A percentile compares a stretch with the other conserved stretches of the same genome.
Evolutionary conservation across 2,888 invertebrate genomes (phyloP).

Genomic region (Nemoura dubitans): DNA sequence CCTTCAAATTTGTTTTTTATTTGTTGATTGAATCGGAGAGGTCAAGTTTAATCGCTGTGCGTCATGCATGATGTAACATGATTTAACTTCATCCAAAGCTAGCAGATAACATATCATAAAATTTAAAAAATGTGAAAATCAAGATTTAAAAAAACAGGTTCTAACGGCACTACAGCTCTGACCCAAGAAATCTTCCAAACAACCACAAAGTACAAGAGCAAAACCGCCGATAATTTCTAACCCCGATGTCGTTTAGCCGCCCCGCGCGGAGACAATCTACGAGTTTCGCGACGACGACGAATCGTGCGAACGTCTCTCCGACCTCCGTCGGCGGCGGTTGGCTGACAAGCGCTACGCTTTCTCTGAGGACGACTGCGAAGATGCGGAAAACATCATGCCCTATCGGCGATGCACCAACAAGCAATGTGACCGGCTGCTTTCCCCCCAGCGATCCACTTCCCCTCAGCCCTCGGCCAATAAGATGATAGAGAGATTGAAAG

Average conservation of each 20-base stretch:
- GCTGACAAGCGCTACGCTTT: slow-evolving; percentile 94
- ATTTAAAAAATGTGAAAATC: too few relatives aligned
- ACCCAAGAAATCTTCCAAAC: too few relatives aligned
- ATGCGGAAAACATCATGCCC: slow-evolving; percentile 70
- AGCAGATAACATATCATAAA: too few relatives aligned
- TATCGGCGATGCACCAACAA: slow-evolving; percentile 47
- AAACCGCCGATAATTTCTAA: not conserved
- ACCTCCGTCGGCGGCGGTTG: slow-evolving; percentile 81
- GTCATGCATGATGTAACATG: too few relatives aligned
- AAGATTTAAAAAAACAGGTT: too few relatives aligned
- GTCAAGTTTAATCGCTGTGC: too few relatives aligned
- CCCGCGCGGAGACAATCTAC: slow-evolving; percentile 75
- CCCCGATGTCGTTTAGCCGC: not conserved
- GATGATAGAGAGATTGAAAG: not conserved
- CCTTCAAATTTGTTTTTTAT: too few relatives aligned
- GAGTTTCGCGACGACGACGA: slow-evolving; percentile 81
- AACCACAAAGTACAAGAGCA: too few relatives aligned
- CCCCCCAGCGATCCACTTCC: not conserved
- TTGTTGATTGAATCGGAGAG: too few relatives aligned
- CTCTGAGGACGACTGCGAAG: slow-evolving; percentile 74
- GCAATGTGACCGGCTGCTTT: not conserved
- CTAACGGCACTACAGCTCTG: too few relatives aligned
- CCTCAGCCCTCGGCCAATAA: not conserved
- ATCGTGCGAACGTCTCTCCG: slow-evolving; percentile 81
- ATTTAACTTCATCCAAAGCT: too few relatives aligned